Percentiles rank a stretch among this genome's conserved stretches.
Conservation (phyloP, 2,113 vertebrate species). For the Taurulus bubalis region DNA sequence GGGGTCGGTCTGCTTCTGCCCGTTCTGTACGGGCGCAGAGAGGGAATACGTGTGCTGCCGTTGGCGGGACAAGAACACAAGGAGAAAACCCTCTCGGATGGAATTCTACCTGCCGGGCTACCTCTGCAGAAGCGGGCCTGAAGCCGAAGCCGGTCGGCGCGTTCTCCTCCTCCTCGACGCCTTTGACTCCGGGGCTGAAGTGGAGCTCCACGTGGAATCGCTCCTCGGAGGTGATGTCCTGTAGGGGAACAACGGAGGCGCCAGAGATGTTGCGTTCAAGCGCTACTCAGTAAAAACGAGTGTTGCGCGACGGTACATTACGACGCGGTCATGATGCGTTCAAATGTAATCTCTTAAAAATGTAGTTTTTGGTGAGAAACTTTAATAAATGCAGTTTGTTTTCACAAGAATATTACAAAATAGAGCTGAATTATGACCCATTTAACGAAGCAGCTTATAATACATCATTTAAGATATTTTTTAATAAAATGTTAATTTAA, state of each 20-base stretch:
- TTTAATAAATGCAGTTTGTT: too few species aligned
- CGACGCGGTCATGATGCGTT: too few species aligned
- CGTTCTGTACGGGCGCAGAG: constrained; percentile 82
- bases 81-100: too few species aligned
- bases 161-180: constrained; percentile 92
- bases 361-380: too few species aligned
- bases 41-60: not conserved
- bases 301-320: too few species aligned
- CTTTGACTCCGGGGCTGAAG: constrained; percentile 97
- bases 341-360: too few species aligned
- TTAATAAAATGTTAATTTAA: too few species aligned
- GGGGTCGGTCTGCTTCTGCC: constrained; percentile 89
- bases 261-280: not conserved
- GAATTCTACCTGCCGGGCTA: constrained; percentile 67
- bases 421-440: too few species aligned
- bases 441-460: too few species aligned
- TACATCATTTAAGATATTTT: too few species aligned
- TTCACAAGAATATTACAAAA: too few species aligned
- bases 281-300: too few species aligned
- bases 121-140: constrained; percentile 95
- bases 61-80: not conserved
- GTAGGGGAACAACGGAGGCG: not conserved
- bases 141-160: constrained; percentile 94
- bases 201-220: constrained; percentile 98
- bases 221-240: constrained; percentile 96